Evolutionary conservation across 2,888 invertebrate genomes (phyloP), one percentile per base, ranked within the genome.

Genomic region (Megalurothrips usitatus): DNA sequence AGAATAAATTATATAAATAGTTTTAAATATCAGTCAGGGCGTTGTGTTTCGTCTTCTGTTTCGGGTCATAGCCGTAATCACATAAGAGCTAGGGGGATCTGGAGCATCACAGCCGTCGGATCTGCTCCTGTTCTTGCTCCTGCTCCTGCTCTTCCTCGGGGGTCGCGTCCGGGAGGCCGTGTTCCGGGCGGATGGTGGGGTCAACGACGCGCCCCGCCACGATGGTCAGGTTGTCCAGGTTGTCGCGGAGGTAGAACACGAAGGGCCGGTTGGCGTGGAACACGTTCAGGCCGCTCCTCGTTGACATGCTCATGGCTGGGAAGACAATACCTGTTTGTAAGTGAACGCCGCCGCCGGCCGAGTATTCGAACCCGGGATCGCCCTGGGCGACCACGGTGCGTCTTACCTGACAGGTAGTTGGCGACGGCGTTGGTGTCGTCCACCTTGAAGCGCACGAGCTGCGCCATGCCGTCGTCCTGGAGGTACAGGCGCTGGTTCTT

Each of bases 371-470:
- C 34, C 34, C 34, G 34, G 34, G 34, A 6, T 6, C 34, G 34
- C 34, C 34, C 34, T 43, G 34, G 34, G 34, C 34, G 3, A 43
- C 34, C 34, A 43, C 34, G 34, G 34, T 12, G 23, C 63, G n/a
- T 82, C 79, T 85, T 85, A 90, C 90, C 89, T 79, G 90, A 86
- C 1, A 92, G 82, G 82, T 89, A 86, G 49, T 89, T 87, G 52
- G 89, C 88, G 0, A 88, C 86, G 12, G 88, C 87, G 34, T 89
- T 89, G 0, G 89, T 88, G 82, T 91, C 90, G 84, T 92, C 92
- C 0, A 92, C 91, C 12, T 91, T 88, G 0, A 92, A 89, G 1
- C 90, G 90, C 0, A 92, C 92, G 82, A 91, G 90, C 84, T 92
- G 92, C 2, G 92, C 92, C 82, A 92, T 86, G 85, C 92, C 92